Conservation (phyloP, 2,797 vertebrate genomes). For the Danio albolineatus region DNA sequence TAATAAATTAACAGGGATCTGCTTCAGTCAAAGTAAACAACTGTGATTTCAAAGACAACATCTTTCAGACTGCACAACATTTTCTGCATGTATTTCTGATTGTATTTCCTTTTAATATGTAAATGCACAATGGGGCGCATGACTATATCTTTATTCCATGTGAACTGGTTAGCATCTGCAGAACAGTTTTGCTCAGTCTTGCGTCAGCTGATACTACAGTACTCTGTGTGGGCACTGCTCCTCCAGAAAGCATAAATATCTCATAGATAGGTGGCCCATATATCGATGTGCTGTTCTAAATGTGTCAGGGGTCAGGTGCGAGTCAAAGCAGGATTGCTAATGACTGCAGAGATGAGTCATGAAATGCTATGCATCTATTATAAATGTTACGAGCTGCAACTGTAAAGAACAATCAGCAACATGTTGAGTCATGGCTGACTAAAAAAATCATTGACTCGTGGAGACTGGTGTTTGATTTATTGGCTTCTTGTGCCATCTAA, state of each 20-base stretch:
- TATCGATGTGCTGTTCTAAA: not conserved
- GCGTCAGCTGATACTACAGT: slow-evolving; percentile 46
- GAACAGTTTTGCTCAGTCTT: slow-evolving; percentile 43
- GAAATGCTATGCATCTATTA: not conserved
- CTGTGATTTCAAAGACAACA: too few species aligned
- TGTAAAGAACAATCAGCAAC: not conserved
- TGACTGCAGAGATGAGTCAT: not conserved
- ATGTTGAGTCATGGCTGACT: not conserved
- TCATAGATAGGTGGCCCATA: slow-evolving; percentile 19
- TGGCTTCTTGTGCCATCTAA: slow-evolving; percentile 5
- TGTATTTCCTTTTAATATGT: not conserved
- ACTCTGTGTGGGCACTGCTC: slow-evolving; percentile 36
- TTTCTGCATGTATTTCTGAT: not conserved
- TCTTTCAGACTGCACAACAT: not conserved
- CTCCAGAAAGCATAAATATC: slow-evolving; percentile 26
- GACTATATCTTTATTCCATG: not conserved
- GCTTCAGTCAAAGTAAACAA: not conserved
- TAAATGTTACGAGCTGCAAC: not conserved
- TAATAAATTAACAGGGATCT: not conserved
- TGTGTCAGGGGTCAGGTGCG: not conserved
- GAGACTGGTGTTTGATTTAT: not conserved
- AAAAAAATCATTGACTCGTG: not conserved
- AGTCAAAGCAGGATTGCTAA: slow-evolving; percentile 1
- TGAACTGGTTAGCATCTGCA: slow-evolving; percentile 36
- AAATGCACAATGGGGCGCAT: slow-evolving; percentile 6